A percentile compares a stretch with the other conserved stretches of the same genome.
phyloP scores from a whole-genome alignment of 2,888 invertebrate genomes.

The Galerucella calmariensis region DNA sequence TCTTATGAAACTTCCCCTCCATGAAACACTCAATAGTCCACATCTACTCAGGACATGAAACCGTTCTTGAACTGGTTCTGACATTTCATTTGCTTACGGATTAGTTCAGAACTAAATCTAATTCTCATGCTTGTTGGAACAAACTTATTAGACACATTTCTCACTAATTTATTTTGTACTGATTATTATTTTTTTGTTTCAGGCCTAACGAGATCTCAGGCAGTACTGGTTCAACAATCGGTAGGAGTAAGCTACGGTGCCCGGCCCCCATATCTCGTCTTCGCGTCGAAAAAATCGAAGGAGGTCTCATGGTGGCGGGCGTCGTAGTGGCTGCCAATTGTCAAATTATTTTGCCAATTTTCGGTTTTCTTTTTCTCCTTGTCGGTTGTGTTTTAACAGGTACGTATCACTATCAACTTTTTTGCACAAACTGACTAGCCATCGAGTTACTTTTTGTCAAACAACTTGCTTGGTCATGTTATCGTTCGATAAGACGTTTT shows the following conservation, averaged over 20 bases:
- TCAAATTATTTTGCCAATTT: conserved; percentile 80
- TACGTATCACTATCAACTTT: conserved; percentile 57
- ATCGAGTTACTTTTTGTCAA: no score
- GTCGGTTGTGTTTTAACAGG: conserved; percentile 82
- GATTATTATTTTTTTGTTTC: conserved; percentile 51
- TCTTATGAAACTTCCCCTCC: no score
- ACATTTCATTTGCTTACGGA: no score
- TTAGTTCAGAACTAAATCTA: no score
- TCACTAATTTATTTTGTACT: background rate
- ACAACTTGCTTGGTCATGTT: no score
- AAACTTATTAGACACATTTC: background rate
- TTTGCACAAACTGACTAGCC: no score
- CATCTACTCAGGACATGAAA: no score
- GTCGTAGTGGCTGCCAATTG: conserved; percentile 82
- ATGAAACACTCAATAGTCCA: no score
- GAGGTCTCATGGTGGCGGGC: conserved; percentile 80
- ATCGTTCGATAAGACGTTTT: no score
- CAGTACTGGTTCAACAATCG: conserved; percentile 64
- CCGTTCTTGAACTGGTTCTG: no score
- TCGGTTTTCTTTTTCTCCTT: conserved; percentile 80
- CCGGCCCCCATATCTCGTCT: conserved; percentile 77
- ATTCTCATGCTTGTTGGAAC: no score
- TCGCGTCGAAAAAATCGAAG: conserved; percentile 81
- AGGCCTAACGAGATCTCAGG: conserved; percentile 72
- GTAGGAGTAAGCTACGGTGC: conserved; percentile 65